These are phyloP conservation scores for Phylloscopus collybita DNA, from an alignment of 2,797 vertebrate species.

Conservation along the genomic window DNA sequence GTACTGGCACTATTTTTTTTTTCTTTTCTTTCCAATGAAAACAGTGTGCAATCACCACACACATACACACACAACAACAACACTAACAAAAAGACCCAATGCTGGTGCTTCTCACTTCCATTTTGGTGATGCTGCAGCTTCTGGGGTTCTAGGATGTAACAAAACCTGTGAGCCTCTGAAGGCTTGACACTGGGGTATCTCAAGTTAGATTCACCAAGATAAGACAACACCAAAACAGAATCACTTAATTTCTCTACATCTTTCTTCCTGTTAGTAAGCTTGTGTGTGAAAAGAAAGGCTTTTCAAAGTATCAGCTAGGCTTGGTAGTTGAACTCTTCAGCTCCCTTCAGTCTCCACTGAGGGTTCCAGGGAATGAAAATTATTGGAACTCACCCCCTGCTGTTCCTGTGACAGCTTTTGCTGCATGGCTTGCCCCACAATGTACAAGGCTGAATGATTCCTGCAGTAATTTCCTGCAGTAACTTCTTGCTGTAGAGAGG, in stretches of 20 bases:
- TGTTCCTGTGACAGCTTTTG: neutral
- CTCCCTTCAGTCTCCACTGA: neutral
- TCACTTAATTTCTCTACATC: neutral
- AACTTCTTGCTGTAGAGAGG: neutral
- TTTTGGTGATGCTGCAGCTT: neutral
- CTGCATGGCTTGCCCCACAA: neutral
- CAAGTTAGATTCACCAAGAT: neutral
- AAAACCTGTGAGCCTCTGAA: neutral
- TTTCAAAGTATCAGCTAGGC: neutral
- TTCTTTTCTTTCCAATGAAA: neutral
- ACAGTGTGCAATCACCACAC: neutral
- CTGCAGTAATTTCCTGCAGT: neutral
- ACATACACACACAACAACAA: neutral
- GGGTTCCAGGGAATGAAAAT: neutral
- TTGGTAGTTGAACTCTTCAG: neutral
- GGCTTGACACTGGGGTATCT: neutral
- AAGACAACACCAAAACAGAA: neutral
- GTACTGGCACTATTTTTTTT: neutral
- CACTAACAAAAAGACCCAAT: rapidly evolving
- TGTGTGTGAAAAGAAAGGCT: neutral
- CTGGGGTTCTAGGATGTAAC: neutral
- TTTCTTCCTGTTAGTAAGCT: neutral
- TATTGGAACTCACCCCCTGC: neutral
- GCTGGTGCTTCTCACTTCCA: neutral
- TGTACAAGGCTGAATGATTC: neutral